Conservation (phyloP, 2,888 invertebrate genomes). For the Andricus curvator region DNA sequence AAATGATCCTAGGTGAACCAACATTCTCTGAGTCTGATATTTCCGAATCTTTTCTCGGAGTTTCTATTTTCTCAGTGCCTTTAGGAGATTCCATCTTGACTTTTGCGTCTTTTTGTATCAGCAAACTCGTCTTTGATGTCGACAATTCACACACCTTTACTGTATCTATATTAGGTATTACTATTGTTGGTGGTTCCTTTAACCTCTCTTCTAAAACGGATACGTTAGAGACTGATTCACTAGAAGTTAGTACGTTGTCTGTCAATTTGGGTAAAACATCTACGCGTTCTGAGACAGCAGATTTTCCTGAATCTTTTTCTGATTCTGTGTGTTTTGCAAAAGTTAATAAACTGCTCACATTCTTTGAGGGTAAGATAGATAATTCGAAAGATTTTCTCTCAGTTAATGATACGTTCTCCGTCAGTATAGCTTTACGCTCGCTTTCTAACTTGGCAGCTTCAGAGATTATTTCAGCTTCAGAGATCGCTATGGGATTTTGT, state of each 20-base stretch:
- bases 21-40: conserved; percentile 72
- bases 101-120: conserved; percentile 69
- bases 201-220: conserved; percentile 72
- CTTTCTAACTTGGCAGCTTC: conserved; percentile 74
- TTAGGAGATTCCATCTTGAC: conserved; percentile 67
- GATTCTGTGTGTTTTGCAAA: conserved; percentile 44
- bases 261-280: conserved; percentile 42
- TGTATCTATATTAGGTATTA: conserved; percentile 68
- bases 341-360: conserved; percentile 47
- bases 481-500: conserved; percentile 72
- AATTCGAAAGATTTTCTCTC: conserved; percentile 29
- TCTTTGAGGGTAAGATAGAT: conserved; percentile 36
- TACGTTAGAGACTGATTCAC: conserved; percentile 65
- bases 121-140: conserved; percentile 66
- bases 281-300: background rate
- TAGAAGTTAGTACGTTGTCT: conserved; percentile 46
- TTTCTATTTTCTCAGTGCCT: conserved; percentile 61
- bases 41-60: conserved; percentile 70
- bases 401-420: conserved; percentile 53
- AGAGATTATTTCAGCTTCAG: conserved; percentile 76
- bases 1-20: conserved; percentile 74
- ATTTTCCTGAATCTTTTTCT: background rate
- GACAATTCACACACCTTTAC: conserved; percentile 61
- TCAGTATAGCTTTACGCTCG: conserved; percentile 66
- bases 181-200: conserved; percentile 73